Evolutionary conservation across 1,140 invertebrate genomes (phyloP).

Genomic region (Sitobion miscanthi): DNA sequence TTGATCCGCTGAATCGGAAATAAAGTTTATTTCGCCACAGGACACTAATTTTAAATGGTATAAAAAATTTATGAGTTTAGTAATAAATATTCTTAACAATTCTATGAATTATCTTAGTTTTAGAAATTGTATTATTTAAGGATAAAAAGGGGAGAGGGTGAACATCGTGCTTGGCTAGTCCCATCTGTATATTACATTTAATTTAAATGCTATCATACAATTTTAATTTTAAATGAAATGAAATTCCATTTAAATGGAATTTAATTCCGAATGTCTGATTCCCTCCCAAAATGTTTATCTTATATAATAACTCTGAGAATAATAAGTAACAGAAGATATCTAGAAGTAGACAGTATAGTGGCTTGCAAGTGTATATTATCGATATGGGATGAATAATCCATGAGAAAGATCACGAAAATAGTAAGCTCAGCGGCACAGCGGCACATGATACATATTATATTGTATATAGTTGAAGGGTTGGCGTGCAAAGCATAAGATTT

Average conservation of each 20-base stretch:
- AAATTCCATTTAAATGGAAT: too few species aligned
- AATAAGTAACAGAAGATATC: neutral
- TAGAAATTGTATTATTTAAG: neutral
- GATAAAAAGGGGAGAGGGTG: neutral
- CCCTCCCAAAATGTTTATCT: neutral
- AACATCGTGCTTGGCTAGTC: neutral
- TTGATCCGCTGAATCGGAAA: neutral
- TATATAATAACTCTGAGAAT: neutral
- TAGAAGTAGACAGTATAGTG: neutral
- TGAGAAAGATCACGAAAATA: too few species aligned
- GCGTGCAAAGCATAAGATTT: neutral
- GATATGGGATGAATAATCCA: too few species aligned
- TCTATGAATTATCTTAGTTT: neutral
- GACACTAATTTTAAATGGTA: neutral
- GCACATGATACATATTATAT: neutral
- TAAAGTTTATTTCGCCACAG: neutral
- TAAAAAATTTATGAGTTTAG: neutral
- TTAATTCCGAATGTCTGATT: too few species aligned
- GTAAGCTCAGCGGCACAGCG: neutral
- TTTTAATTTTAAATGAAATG: neutral
- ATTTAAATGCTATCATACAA: too few species aligned
- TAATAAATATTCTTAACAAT: neutral
- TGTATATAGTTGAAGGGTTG: neutral
- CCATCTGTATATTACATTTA: too few species aligned
- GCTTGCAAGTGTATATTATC: too few species aligned